These are phyloP conservation scores for Eupithecia pulchellata DNA, from an alignment of 2,888 invertebrate species.

Conservation along the genomic window DNA sequence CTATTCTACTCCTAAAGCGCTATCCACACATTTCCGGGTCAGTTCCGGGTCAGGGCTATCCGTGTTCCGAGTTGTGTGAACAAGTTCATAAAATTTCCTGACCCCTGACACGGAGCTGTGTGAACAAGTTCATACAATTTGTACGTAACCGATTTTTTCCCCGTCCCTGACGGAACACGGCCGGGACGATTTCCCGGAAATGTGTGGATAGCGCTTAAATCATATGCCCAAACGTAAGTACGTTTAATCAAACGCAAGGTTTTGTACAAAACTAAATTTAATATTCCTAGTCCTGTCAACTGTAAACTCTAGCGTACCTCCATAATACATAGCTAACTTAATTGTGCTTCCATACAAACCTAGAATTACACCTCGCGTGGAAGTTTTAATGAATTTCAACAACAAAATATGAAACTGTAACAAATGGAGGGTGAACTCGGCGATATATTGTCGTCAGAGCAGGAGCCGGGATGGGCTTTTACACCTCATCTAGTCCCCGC, in stretches of 20 bases:
- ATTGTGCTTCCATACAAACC: conserved; percentile 14
- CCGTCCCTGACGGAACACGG: no score
- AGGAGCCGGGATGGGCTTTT: neutral
- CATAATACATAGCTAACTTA: neutral
- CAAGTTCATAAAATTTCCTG: no score
- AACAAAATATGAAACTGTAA: conserved; percentile 32
- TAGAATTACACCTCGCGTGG: conserved; percentile 24
- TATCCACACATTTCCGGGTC: no score
- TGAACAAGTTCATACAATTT: no score
- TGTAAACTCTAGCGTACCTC: neutral
- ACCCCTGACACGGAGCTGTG: no score
- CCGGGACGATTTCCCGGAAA: no score
- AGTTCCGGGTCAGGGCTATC: no score
- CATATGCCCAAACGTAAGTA: neutral
- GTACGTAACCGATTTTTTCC: no score
- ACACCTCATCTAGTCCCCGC: neutral
- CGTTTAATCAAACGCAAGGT: no score
- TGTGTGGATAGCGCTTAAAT: no score
- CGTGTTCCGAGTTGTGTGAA: no score
- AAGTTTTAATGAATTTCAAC: conserved; percentile 36
- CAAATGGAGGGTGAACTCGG: conserved; percentile 33
- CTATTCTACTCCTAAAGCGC: no score
- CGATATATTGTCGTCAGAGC: conserved; percentile 36
- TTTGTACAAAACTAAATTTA: neutral
- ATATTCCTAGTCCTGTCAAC: neutral